These are phyloP conservation scores for Hirudinaria manillensis DNA, from an alignment of 2,888 invertebrate species.

Conservation along the genomic window DNA sequence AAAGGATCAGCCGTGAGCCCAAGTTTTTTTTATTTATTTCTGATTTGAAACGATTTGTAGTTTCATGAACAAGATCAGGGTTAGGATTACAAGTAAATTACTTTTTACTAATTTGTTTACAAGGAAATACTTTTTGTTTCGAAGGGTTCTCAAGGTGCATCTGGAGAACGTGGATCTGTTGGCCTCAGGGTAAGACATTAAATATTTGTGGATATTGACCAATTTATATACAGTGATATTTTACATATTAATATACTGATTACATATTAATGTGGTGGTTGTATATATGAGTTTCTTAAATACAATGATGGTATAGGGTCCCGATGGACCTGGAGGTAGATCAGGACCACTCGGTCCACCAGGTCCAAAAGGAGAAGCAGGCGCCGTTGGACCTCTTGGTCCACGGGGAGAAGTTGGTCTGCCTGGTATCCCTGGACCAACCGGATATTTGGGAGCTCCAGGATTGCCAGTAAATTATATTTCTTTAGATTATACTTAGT, in stretches of 20 bases:
- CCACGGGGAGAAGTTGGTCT: slow-evolving; percentile 43
- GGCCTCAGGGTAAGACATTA: slow-evolving; percentile 39
- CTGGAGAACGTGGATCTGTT: slow-evolving; percentile 48
- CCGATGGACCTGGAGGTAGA: slow-evolving; percentile 31
- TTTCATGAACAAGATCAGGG: background rate
- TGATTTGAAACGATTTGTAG: background rate
- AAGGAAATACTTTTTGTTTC: background rate
- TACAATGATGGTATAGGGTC: slow-evolving; percentile 17
- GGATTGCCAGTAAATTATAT: slow-evolving; percentile 32
- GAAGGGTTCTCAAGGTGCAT: slow-evolving; percentile 43
- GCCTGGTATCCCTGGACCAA: slow-evolving; percentile 44
- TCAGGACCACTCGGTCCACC: slow-evolving; percentile 43
- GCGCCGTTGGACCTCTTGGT: slow-evolving; percentile 55
- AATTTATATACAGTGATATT: background rate
- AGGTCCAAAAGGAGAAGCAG: slow-evolving; percentile 48
- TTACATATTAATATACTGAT: background rate
- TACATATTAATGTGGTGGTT: too few species aligned
- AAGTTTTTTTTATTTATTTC: background rate
- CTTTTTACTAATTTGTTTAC: background rate
- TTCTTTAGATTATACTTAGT: background rate
- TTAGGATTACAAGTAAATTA: background rate
- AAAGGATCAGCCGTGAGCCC: slow-evolving; percentile 33
- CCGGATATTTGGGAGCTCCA: slow-evolving; percentile 39
- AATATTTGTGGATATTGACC: background rate
- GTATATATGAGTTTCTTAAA: background rate